Evolutionary conservation across 2,888 invertebrate species (phyloP).

Genomic region (Diplazon laetatorius): DNA sequence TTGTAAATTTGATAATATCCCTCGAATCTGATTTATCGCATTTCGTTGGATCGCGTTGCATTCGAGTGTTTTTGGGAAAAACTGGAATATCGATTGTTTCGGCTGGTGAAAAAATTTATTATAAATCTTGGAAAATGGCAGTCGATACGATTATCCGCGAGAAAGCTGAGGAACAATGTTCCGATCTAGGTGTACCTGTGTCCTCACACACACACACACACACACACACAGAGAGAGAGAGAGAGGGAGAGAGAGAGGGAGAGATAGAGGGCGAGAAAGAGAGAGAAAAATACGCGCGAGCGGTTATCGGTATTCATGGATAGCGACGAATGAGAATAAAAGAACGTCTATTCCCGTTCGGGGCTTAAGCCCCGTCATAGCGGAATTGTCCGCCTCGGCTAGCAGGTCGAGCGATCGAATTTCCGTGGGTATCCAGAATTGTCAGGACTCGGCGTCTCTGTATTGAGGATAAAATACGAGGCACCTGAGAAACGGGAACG

Average conservation of each 20-base stretch:
- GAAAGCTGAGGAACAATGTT: slow-evolving; percentile 13
- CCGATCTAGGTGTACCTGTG: not conserved
- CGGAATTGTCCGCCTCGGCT: slow-evolving; percentile 30
- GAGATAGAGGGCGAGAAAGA: too few relatives aligned
- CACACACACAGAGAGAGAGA: too few relatives aligned
- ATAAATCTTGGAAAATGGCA: slow-evolving; percentile 9
- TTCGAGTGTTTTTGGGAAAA: too few relatives aligned
- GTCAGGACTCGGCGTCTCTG: slow-evolving; percentile 26
- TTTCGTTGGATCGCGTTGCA: too few relatives aligned
- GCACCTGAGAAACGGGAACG: slow-evolving; percentile 21
- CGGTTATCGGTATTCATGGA: not conserved
- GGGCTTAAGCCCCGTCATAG: not conserved
- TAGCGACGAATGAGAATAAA: slow-evolving; percentile 18
- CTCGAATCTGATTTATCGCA: too few relatives aligned
- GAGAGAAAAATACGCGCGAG: too few relatives aligned
- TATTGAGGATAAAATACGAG: slow-evolving; percentile 16
- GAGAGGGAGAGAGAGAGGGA: too few relatives aligned
- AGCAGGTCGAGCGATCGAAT: slow-evolving; percentile 30
- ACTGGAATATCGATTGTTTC: not conserved
- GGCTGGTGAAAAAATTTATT: slow-evolving; percentile 7
- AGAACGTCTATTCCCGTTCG: slow-evolving; percentile 7
- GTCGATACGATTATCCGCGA: slow-evolving; percentile 19
- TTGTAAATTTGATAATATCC: too few relatives aligned
- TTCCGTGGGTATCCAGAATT: slow-evolving; percentile 29
- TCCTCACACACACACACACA: not conserved